Evolutionary conservation across 2,113 vertebrate genomes (phyloP), one percentile per base, ranked within the genome.

Genomic region (Ranitomeya variabilis): DNA sequence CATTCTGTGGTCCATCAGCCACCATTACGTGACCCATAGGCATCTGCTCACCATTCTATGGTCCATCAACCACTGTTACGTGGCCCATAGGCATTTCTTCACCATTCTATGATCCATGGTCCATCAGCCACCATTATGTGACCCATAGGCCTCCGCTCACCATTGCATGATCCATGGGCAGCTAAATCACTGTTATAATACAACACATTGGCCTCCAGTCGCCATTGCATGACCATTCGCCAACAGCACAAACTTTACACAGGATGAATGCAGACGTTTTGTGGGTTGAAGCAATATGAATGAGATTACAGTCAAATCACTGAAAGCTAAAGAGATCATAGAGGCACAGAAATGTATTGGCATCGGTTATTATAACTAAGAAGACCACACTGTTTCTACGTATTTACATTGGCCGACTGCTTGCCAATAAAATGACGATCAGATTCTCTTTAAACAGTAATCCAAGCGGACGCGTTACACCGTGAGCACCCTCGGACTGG

Each of bases 281-380:
- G 73, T 76, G 37, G 18, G 18, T 19, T 76, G 45, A 76, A 76
- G 73, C 73, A 76, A 52, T 52, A 76, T 52, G 73, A 12, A 76
- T 52, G 31, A 45, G 31, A 45, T 19, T 74, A 37, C 14, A 73
- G 73, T 76, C 73, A 76, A 51, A 19, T 18, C 73, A 76, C 73
- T 52, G 52, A 76, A 51, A 76, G 73, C 73, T 19, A 76, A 31
- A 51, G 7, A 76, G 37, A 21, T 76, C 45, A 76, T 74, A 45
- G 37, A 76, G 73, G 73, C 73, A 76, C 71, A 76, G 73, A 76
- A 76, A 76, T 76, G 45, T 76, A 52, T 76, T 52, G 37, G 73
- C 37, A 52, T 76, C 21, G 73, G 45, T 52, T 19, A 76, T 76
- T 76, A 3, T 52, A 52, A 51, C 73, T 52, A 52, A 74, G 71